Percentiles rank a stretch among this genome's conserved stretches.
Evolutionary conservation across 2,113 vertebrate species (phyloP).

Genomic region (Lepus timidus): DNA sequence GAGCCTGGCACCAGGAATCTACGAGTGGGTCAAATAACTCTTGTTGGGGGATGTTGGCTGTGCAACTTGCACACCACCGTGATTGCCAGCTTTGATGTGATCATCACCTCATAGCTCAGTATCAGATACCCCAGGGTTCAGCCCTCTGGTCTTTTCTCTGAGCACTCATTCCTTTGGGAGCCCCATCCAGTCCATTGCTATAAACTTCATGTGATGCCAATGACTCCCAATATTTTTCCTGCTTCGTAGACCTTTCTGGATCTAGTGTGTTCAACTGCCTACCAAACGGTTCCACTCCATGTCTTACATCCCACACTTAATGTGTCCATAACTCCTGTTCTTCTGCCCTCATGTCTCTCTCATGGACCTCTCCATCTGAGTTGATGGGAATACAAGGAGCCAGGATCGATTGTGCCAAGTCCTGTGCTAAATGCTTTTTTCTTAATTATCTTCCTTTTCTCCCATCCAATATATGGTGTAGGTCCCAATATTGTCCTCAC

Average conservation of each 20-base stretch:
- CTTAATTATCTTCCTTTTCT: not conserved
- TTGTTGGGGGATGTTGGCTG: not conserved
- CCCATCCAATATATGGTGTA: not conserved
- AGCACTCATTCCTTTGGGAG: not conserved
- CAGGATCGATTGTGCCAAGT: too few relatives aligned
- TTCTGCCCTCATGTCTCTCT: not conserved
- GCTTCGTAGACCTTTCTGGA: not conserved
- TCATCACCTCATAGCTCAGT: not conserved
- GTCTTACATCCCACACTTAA: not conserved
- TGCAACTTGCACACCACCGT: not conserved
- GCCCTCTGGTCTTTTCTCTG: not conserved
- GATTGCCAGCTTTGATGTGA: not conserved
- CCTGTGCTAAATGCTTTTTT: not conserved
- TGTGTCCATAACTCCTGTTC: not conserved
- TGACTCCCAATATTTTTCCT: not conserved
- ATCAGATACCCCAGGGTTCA: not conserved
- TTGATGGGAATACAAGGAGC: not conserved
- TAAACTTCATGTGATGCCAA: not conserved
- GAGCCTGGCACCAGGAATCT: not conserved
- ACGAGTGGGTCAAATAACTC: not conserved
- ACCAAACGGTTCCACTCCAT: not conserved
- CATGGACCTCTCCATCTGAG: not conserved
- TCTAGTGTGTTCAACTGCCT: not conserved
- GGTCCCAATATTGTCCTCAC: not conserved
- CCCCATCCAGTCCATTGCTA: not conserved